phyloP scores from a whole-genome alignment of 1,140 invertebrate species.

The Parapsyche elsis region DNA sequence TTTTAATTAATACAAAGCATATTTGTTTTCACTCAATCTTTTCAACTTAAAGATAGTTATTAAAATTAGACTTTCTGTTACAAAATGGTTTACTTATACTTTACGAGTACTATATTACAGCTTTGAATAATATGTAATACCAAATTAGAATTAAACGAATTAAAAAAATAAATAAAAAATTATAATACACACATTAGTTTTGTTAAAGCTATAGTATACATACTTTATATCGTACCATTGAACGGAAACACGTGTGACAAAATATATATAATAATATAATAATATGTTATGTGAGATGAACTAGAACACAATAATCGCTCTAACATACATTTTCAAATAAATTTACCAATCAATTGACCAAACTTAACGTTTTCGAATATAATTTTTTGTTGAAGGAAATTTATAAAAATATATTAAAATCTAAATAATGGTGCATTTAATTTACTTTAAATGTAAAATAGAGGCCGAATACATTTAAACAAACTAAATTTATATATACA shows the following conservation, averaged over 20 bases:
- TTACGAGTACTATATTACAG: not conserved
- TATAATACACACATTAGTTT: no score
- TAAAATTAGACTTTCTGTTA: not conserved
- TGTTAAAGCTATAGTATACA: no score
- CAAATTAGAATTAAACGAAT: no score
- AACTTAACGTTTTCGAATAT: not conserved
- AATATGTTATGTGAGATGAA: not conserved
- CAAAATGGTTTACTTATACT: conserved; percentile 3
- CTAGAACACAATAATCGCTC: not conserved
- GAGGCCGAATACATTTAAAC: no score
- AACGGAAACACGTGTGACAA: not conserved
- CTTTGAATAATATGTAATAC: not conserved
- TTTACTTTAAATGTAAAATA: no score
- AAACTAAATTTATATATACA: no score
- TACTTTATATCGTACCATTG: not conserved
- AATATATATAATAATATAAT: not conserved
- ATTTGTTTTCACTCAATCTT: conserved; percentile 37
- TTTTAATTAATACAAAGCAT: conserved; percentile 27
- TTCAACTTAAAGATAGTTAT: not conserved
- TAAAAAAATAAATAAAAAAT: not conserved
- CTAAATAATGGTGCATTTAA: no score
- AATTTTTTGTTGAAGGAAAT: no score
- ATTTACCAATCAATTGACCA: not conserved
- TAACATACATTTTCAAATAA: not conserved
- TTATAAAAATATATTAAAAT: no score